Evolutionary conservation across 1,140 invertebrate species (phyloP).

Genomic region (Arctopsyche grandis): DNA sequence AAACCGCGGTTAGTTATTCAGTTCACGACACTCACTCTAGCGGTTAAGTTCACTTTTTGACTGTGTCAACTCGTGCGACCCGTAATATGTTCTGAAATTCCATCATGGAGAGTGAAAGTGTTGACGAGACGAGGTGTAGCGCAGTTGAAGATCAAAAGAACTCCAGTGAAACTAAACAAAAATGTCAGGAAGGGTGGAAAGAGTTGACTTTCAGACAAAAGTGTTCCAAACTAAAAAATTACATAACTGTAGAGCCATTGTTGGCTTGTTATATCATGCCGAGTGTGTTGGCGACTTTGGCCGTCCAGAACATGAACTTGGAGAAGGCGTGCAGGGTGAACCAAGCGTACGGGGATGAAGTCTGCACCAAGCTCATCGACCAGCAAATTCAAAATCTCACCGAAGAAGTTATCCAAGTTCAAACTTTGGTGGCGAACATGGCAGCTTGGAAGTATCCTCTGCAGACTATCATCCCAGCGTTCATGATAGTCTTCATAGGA

Average conservation of each 20-base stretch:
- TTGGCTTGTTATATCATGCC: constrained; percentile 66
- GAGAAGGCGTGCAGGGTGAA: constrained; percentile 72
- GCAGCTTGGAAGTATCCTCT: constrained; percentile 68
- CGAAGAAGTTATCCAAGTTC: constrained; percentile 64
- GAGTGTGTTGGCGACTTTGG: constrained; percentile 64
- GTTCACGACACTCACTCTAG: constrained; percentile 23
- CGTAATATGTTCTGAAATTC: too few species aligned
- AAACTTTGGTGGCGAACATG: constrained; percentile 67
- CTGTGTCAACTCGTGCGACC: neutral
- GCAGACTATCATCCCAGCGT: constrained; percentile 66
- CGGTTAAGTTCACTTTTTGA: constrained; percentile 18
- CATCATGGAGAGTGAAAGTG: neutral
- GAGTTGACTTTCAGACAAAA: constrained; percentile 24
- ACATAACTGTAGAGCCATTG: constrained; percentile 68
- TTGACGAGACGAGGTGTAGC: neutral
- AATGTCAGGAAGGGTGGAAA: neutral
- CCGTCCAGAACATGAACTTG: constrained; percentile 69
- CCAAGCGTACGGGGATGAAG: constrained; percentile 61
- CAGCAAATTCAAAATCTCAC: constrained; percentile 61
- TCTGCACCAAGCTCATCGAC: constrained; percentile 66
- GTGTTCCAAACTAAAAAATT: constrained; percentile 54
- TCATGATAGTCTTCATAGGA: constrained; percentile 70
- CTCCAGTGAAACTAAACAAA: neutral
- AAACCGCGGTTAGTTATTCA: constrained; percentile 13
- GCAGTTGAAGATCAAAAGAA: neutral